Percentiles rank a stretch among this genome's conserved stretches.
phyloP scores from a whole-genome alignment of 1,140 invertebrate species.

The Gerris buenoi region DNA sequence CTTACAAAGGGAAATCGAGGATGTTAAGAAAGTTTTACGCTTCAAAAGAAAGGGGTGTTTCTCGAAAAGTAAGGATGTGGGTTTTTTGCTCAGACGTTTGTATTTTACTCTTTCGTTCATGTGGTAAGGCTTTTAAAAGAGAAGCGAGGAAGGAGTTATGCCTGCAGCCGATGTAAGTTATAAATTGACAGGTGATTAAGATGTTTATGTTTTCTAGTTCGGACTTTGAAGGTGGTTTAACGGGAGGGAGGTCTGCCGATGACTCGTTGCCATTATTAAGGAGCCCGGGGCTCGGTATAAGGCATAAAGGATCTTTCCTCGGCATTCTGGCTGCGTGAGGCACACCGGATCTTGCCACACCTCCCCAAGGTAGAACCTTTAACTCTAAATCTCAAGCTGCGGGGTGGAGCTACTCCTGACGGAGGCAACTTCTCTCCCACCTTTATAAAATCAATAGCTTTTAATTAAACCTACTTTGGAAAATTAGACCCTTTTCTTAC shows the following conservation, averaged over 20 bases:
- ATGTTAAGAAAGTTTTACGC: no score
- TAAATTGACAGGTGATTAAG: not conserved
- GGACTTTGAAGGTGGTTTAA: not conserved
- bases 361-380: not conserved
- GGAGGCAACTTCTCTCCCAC: not conserved
- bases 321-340: no score
- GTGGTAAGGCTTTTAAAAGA: no score
- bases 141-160: not conserved
- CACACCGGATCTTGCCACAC: not conserved
- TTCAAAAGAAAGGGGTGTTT: no score
- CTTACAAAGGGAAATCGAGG: no score
- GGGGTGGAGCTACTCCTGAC: not conserved
- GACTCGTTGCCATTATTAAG: no score
- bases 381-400: not conserved
- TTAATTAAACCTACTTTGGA: not conserved
- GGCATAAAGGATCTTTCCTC: no score
- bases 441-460: not conserved
- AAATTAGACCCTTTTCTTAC: not conserved
- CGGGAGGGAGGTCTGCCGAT: no score
- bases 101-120: no score
- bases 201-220: not conserved
- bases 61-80: no score
- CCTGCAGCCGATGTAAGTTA: not conserved
- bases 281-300: no score
- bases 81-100: no score